Evolutionary conservation across 2,797 vertebrate species (phyloP).

Genomic region (Hemibagrus guttatus): DNA sequence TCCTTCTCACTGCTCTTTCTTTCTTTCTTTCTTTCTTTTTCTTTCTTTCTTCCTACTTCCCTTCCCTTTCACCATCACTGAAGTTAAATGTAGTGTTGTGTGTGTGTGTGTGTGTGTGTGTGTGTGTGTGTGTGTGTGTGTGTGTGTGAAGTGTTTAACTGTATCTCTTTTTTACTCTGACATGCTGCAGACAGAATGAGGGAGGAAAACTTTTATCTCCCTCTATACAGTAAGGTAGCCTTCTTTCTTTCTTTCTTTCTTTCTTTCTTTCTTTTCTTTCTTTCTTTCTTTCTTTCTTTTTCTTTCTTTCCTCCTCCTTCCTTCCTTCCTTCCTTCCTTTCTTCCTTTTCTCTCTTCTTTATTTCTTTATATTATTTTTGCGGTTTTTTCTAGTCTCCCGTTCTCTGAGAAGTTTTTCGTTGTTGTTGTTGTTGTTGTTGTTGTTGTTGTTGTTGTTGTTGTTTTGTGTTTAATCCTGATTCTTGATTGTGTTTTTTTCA

Average conservation of each 20-base stretch:
- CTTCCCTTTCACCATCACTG: background rate
- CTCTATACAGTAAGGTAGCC: conserved; percentile 54
- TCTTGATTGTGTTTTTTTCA: conserved; percentile 60
- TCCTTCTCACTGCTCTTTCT: conserved; percentile 63
- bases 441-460: no score
- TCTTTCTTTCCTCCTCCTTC: background rate
- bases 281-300: background rate
- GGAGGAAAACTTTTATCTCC: conserved; percentile 50
- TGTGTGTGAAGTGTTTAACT: conserved; percentile 35
- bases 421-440: no score
- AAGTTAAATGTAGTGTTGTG: no score
- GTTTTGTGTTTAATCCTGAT: conserved; percentile 7
- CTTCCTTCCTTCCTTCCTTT: background rate
- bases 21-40: background rate
- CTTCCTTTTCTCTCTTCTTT: background rate
- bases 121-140: conserved; percentile 3
- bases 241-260: background rate
- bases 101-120: no score
- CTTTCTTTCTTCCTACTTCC: background rate
- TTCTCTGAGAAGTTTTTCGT: no score
- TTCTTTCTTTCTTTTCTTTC: background rate
- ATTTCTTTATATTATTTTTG: background rate
- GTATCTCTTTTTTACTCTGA: conserved; percentile 29
- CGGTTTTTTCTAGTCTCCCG: background rate
- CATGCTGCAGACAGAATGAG: conserved; percentile 51